Conservation (phyloP, 2,888 invertebrate genomes). For the Seira ritae region DNA sequence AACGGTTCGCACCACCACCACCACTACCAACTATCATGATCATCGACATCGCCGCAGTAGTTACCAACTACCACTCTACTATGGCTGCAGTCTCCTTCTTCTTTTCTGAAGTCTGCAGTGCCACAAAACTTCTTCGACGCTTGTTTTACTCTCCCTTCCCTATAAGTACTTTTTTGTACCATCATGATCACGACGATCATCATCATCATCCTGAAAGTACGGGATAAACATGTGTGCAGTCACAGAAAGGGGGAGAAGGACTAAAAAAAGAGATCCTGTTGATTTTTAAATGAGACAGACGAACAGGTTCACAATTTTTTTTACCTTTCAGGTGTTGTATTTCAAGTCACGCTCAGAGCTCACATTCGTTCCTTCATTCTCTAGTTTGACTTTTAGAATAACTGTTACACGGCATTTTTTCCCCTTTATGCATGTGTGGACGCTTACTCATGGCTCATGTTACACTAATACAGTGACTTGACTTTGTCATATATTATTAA, state of each 20-base stretch:
- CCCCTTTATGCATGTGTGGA: background rate
- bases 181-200: too few species aligned
- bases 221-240: background rate
- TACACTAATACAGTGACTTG: constrained; percentile 7
- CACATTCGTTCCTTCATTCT: background rate
- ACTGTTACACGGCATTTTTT: constrained; percentile 35
- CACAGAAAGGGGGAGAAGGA: constrained; percentile 15
- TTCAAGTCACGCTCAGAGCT: background rate
- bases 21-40: too few species aligned
- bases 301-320: constrained; percentile 38
- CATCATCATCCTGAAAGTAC: background rate
- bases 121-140: constrained; percentile 34
- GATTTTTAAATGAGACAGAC: background rate
- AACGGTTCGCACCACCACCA: constrained; percentile 35
- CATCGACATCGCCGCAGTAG: background rate
- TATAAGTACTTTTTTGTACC: background rate
- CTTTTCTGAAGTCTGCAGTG: background rate
- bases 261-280: constrained; percentile 39
- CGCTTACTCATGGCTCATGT: background rate
- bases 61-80: background rate
- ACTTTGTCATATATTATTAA: background rate
- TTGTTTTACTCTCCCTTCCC: background rate
- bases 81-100: too few species aligned
- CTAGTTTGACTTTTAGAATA: background rate
- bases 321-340: background rate